A percentile compares a stretch with the other conserved stretches of the same genome.
phyloP scores from a whole-genome alignment of 2,797 vertebrate species.

The Cyprinodon diabolis region DNA sequence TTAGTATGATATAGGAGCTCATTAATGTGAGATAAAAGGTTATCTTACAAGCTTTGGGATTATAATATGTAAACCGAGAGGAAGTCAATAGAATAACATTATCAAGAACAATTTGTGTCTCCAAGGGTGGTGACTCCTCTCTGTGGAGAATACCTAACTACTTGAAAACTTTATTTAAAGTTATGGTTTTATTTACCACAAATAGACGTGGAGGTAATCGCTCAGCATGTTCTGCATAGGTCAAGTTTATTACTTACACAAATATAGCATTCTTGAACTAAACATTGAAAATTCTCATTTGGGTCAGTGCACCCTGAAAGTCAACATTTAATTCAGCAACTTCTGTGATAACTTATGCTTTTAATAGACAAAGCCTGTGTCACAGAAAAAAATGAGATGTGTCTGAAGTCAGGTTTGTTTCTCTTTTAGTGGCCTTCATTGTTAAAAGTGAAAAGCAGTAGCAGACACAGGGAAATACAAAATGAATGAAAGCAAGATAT shows the following conservation, averaged over 20 bases:
- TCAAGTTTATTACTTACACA: neutral
- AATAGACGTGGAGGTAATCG: neutral
- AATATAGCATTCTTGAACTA: neutral
- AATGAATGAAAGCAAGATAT: neutral
- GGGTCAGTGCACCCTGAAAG: neutral
- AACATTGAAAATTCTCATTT: neutral
- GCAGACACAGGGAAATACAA: neutral
- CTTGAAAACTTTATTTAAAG: neutral
- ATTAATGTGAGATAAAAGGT: neutral
- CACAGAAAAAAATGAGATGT: neutral
- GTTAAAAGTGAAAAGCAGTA: neutral
- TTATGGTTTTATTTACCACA: neutral
- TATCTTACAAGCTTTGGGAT: neutral
- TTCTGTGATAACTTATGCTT: neutral
- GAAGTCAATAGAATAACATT: neutral
- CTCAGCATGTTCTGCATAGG: neutral
- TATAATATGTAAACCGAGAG: neutral
- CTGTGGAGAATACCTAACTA: neutral
- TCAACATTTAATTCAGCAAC: neutral
- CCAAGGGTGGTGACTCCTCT: neutral
- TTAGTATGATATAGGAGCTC: neutral
- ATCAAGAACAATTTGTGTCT: neutral
- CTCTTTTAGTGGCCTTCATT: neutral
- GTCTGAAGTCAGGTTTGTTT: no score
- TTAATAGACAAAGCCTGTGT: neutral